Evolutionary conservation across 2,888 invertebrate genomes (phyloP).

Genomic region (Andrena trimmerana): DNA sequence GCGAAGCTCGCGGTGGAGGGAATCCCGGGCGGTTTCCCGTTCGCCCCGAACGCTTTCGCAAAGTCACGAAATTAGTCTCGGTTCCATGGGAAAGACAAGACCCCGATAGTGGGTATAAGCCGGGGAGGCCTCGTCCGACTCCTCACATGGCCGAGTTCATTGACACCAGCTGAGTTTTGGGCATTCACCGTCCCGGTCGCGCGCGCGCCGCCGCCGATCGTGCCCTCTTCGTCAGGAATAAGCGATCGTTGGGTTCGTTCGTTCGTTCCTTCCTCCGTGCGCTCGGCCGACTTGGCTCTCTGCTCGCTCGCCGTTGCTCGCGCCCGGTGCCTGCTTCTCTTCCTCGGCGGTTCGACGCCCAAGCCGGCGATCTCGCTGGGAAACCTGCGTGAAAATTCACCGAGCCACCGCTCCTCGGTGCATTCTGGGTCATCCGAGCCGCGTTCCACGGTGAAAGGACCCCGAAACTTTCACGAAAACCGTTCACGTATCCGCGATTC

Average conservation of each 20-base stretch:
- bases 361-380: conserved; percentile 43
- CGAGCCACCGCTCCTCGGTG: not conserved
- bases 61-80: conserved; percentile 84
- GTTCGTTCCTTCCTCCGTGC: conserved; percentile 55
- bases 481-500: conserved; percentile 3
- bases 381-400: conserved; percentile 31
- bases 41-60: conserved; percentile 78
- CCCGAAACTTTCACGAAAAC: conserved; percentile 16
- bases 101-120: conserved; percentile 83
- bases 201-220: conserved; percentile 71
- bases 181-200: conserved; percentile 82
- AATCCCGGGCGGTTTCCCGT: conserved; percentile 30
- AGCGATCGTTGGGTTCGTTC: conserved; percentile 70
- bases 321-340: conserved; percentile 36
- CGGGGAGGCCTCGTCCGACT: conserved; percentile 77
- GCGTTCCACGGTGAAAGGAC: not conserved
- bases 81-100: conserved; percentile 85
- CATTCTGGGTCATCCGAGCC: not conserved
- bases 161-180: conserved; percentile 85
- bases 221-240: conserved; percentile 71
- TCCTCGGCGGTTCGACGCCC: conserved; percentile 46
- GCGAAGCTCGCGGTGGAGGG: conserved; percentile 47
- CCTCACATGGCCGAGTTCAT: conserved; percentile 84
- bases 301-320: conserved; percentile 56
- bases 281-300: conserved; percentile 57